phyloP scores from a whole-genome alignment of 2,888 invertebrate genomes.

The Zaprionus lineosus region DNA sequence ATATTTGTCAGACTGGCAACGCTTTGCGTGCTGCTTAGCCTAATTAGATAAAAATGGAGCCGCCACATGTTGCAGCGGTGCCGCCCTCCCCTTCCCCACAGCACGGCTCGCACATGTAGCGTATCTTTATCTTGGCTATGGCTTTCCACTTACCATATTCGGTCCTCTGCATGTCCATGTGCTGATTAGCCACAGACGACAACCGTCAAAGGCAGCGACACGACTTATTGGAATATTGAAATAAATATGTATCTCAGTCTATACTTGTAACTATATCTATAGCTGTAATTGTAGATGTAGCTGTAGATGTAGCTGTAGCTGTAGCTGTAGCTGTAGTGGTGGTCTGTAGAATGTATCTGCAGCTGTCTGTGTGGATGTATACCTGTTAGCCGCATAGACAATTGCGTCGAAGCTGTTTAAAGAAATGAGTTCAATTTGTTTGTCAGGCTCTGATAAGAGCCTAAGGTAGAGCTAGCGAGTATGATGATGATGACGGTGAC shows the following conservation, averaged over 20 bases:
- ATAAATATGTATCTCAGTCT: conserved; percentile 19
- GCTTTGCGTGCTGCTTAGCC: conserved; percentile 68
- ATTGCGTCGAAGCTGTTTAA: conserved; percentile 66
- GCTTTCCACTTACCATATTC: conserved; percentile 74
- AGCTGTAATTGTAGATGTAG: conserved; percentile 9
- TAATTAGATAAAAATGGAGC: conserved; percentile 78
- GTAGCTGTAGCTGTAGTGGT: no score
- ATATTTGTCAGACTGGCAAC: conserved; percentile 59
- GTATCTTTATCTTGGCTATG: conserved; percentile 59
- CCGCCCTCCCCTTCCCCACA: neutral
- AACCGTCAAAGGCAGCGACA: conserved; percentile 51
- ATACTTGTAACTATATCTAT: conserved; percentile 14
- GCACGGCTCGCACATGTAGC: no score
- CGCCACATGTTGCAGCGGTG: conserved; percentile 39
- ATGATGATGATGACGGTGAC: neutral
- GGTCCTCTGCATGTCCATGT: conserved; percentile 43
- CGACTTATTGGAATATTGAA: conserved; percentile 68
- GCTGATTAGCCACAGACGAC: conserved; percentile 56
- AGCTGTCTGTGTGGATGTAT: conserved; percentile 8
- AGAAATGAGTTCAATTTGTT: conserved; percentile 76
- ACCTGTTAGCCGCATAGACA: conserved; percentile 30
- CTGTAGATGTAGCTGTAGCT: conserved; percentile 19
- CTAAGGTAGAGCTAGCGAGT: neutral
- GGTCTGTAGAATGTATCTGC: no score
- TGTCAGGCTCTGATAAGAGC: conserved; percentile 59